Evolutionary conservation across 2,888 invertebrate species (phyloP), one percentile per base, ranked within the genome.

Genomic region (Eurytoma californica): DNA sequence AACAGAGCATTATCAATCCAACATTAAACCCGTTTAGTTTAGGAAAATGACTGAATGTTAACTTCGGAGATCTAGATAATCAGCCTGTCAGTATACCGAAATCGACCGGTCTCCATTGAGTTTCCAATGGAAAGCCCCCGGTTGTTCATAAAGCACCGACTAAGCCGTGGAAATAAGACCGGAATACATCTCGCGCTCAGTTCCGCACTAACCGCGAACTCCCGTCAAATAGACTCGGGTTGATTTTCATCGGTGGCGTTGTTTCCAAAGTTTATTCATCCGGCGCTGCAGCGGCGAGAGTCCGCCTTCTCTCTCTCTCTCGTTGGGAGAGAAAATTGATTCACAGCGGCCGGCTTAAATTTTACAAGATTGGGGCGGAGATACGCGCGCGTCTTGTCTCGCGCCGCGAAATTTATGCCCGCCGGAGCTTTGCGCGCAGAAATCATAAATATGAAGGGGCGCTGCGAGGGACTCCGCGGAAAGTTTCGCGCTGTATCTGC

Each of bases 371-470:
- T 49, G 72, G 18, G 65, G 30, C 13, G 13, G 39, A 14, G 20
- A 60, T 24, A 49, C 20, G 13, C 20, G 13, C 20, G 16, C 9
- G 39, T 39, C 39, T 39, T 39, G 39, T 39, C 39, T 39, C 3
- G 3, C 39, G 18, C 28, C 3, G 18, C 47, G 39, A 63, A 77
- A 72, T 77, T 77, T 77, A 77, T 72, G 66, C 61, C 20, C 47
- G 13, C 9, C 30, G 30, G 39, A 39, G 39, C 9, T 39, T 39
- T 39, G 16, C 9, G 14, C n/a, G 55, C 30, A 65, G 68, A 78
- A 53, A 78, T 77, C 72, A 72, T 77, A 72, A 77, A 77, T 77
- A 72, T 68, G 57, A 73, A 78, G 60, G 63, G 58, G 72, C 47
- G 57, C 30, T n/a, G 16, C 72, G 53, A 24, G 49, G 67, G 39